Conservation (phyloP, 1,140 invertebrate genomes). For the honey bee (Apis mellifera) region Amel_HAv3.1 CM009938.2:2939501-2940000, state of each 20-base stretch:
- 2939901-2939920: neutral
- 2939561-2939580: conserved; percentile 78
- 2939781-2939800: conserved; percentile 57
- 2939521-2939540: conserved; percentile 72
- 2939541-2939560: conserved; percentile 75
- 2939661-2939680: conserved; percentile 24
- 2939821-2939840: conserved; percentile 25
- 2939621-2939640: conserved; percentile 55
- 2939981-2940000: too few relatives aligned
- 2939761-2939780: conserved; percentile 52
- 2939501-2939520: conserved; percentile 43
- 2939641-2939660: conserved; percentile 11
- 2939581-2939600: conserved; percentile 73
- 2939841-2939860: conserved; percentile 6
- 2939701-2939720: conserved; percentile 75
- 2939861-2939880: neutral
- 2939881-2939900: neutral
- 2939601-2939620: conserved; percentile 57
- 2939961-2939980: neutral
- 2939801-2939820: conserved; percentile 45
- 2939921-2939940: neutral
- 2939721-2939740: conserved; percentile 71
- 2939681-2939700: conserved; percentile 57
- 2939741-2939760: conserved; percentile 68
- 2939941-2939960: conserved; percentile 3